Evolutionary conservation across 2,888 invertebrate species (phyloP).

Genomic region (Colostygia pectinataria): DNA sequence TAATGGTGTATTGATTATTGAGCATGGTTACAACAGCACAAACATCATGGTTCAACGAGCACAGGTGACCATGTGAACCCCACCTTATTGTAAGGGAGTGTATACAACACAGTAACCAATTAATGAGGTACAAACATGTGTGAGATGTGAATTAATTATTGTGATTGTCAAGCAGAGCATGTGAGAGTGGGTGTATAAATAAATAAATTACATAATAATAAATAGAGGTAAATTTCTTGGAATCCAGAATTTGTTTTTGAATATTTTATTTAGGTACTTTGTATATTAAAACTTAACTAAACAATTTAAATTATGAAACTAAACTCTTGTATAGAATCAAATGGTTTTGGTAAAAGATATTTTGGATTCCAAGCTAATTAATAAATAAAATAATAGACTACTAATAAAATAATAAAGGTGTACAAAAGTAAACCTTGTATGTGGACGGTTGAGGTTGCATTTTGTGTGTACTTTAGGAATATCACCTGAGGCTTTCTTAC

Average conservation of each 20-base stretch:
- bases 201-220: not conserved
- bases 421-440: slow-evolving; percentile 63
- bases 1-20: slow-evolving; percentile 25
- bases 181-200: slow-evolving; percentile 1
- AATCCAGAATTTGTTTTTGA: slow-evolving; percentile 14
- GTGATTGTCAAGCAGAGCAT: slow-evolving; percentile 14
- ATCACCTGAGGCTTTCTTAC: slow-evolving; percentile 59
- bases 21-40: slow-evolving; percentile 12
- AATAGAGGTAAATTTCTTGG: slow-evolving; percentile 2
- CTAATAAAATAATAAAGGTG: slow-evolving; percentile 25
- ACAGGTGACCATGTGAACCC: slow-evolving; percentile 16
- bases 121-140: not conserved
- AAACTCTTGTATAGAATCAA: too few relatives aligned
- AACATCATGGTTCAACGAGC: slow-evolving; percentile 16
- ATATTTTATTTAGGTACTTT: too few relatives aligned
- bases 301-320: too few relatives aligned
- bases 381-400: slow-evolving; percentile 28
- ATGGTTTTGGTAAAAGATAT: slow-evolving; percentile 1
- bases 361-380: slow-evolving; percentile 26
- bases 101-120: slow-evolving; percentile 1
- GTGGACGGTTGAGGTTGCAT: slow-evolving; percentile 75
- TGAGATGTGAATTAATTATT: not conserved
- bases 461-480: slow-evolving; percentile 75
- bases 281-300: too few relatives aligned
- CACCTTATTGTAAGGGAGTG: not conserved